These are phyloP conservation scores for Chymomyza fuscimana DNA, from an alignment of 2,888 invertebrate species.

Conservation along the genomic window DNA sequence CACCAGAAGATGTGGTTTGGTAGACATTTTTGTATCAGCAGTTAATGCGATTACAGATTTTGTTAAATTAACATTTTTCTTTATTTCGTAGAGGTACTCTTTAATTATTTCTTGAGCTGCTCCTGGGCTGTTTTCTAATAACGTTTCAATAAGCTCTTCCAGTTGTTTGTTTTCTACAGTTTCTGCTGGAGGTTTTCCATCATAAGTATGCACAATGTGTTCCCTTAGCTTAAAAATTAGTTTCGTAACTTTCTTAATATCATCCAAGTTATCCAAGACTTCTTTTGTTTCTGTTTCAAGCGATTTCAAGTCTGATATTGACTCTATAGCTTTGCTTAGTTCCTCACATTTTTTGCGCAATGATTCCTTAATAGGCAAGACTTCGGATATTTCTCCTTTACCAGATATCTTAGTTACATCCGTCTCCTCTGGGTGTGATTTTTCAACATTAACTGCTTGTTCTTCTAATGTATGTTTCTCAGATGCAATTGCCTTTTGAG, in stretches of 20 bases:
- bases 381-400: too few species aligned
- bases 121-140: conserved; percentile 43
- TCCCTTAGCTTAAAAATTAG: conserved; percentile 69
- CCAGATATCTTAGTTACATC: too few species aligned
- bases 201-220: conserved; percentile 76
- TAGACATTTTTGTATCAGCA: conserved; percentile 36
- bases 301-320: conserved; percentile 21
- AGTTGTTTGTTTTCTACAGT: conserved; percentile 29
- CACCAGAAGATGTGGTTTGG: conserved; percentile 39
- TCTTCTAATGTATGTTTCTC: too few species aligned
- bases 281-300: conserved; percentile 19
- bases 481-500: too few species aligned
- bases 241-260: conserved; percentile 50
- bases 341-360: too few species aligned
- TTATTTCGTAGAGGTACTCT: conserved; percentile 46
- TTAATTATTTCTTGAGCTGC: conserved; percentile 36
- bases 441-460: too few species aligned
- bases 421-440: too few species aligned
- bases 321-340: background rate
- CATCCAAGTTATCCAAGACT: conserved; percentile 40
- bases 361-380: too few species aligned
- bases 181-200: conserved; percentile 51
- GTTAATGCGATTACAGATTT: conserved; percentile 40
- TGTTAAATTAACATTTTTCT: conserved; percentile 41
- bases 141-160: conserved; percentile 45